A percentile compares a stretch with the other conserved stretches of the same genome.
phyloP scores from a whole-genome alignment of 2,113 vertebrate genomes.

The Antechinus stuartii region DNA sequence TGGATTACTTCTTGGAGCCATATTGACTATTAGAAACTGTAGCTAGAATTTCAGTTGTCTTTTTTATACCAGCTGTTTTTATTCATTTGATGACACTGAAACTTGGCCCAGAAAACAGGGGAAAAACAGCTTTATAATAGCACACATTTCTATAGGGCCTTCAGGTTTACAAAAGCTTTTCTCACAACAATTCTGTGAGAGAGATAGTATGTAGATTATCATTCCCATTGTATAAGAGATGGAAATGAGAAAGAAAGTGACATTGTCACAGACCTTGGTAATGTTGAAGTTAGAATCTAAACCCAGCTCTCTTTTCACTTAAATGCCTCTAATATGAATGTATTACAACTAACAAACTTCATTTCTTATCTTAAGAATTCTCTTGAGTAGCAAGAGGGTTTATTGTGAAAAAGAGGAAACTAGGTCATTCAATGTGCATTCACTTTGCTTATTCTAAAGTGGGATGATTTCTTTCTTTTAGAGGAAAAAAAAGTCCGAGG shows the following conservation, averaged over 20 bases:
- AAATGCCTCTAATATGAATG: neutral
- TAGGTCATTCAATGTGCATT: neutral
- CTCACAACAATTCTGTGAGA: neutral
- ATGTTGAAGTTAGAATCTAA: neutral
- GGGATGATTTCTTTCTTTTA: neutral
- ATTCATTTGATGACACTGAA: neutral
- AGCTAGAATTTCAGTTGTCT: neutral
- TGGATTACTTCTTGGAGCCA: neutral
- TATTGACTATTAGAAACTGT: neutral
- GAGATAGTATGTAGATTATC: neutral
- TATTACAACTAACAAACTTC: neutral
- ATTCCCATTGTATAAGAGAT: neutral
- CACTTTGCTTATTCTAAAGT: neutral
- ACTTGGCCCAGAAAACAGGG: constrained; percentile 56
- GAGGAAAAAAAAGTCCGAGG: neutral
- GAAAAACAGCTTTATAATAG: neutral
- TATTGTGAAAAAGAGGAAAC: neutral
- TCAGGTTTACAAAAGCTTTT: neutral
- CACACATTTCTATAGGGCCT: neutral
- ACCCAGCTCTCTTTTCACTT: neutral
- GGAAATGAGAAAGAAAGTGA: neutral
- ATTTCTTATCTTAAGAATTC: neutral
- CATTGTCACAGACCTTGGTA: neutral
- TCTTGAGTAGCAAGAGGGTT: neutral
- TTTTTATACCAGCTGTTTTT: constrained; percentile 4